Conservation (phyloP, 2,888 invertebrate species). For the Ceramica pisi region DNA sequence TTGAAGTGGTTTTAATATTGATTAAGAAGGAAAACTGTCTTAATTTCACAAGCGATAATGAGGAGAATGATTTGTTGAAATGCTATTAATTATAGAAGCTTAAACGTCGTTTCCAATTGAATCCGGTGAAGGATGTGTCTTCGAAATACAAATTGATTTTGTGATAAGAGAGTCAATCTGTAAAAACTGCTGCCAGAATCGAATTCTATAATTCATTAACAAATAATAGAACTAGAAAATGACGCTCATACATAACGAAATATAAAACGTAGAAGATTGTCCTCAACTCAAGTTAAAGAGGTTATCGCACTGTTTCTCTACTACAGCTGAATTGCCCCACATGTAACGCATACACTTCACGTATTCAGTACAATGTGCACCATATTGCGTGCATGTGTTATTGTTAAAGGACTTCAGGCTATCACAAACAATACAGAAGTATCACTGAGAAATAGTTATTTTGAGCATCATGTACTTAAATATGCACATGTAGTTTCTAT, state of each 20-base stretch:
- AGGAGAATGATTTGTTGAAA: constrained; percentile 34
- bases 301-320: constrained; percentile 61
- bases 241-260: not conserved
- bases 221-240: not conserved
- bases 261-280: constrained; percentile 28
- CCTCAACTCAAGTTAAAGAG: constrained; percentile 52
- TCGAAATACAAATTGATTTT: not conserved
- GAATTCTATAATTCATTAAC: not conserved
- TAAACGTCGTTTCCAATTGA: not conserved
- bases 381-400: constrained; percentile 64
- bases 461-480: not conserved
- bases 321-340: constrained; percentile 48
- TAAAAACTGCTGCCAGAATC: not conserved
- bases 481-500: not conserved
- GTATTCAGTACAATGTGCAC: constrained; percentile 45
- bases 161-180: not conserved
- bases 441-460: not conserved
- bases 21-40: constrained; percentile 41
- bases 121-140: constrained; percentile 2
- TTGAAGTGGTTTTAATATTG: constrained; percentile 63
- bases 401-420: constrained; percentile 50
- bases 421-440: constrained; percentile 39
- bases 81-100: constrained; percentile 2
- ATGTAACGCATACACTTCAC: constrained; percentile 51
- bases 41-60: constrained; percentile 33